Evolutionary conservation across 2,888 invertebrate genomes (phyloP), one percentile per base, ranked within the genome.

Genomic region (Pardosa pseudoannulata): DNA sequence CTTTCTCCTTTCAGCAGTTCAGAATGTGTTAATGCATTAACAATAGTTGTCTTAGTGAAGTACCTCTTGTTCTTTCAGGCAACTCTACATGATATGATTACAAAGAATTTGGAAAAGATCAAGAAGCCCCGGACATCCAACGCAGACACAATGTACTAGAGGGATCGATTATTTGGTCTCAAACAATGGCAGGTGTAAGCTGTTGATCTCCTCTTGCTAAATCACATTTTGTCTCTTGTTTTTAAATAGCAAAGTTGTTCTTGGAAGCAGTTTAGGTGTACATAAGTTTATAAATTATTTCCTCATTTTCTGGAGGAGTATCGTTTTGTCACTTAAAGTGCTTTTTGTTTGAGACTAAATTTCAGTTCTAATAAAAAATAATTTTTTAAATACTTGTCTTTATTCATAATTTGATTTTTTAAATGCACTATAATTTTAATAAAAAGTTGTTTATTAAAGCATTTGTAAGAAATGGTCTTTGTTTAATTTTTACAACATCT

Each of bases 61-160:
- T n/a, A n/a, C n/a, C n/a, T n/a, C n/a, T n/a, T n/a, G n/a, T n/a
- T n/a, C n/a, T n/a, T 91, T 39, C 89, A 93, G 93, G 98, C 98
- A 89, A 96, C 97, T 50, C 93, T 99, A 71, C 98, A 99, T 92
- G 99, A 99, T 92, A 95, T 99, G 91, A 98, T 99, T 90, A 96
- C 96, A 91, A 99, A 99, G 93, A 99, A 99, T 93, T 93, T 98
- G 91, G 99, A 99, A 92, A 99, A 99, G 93, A 98, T 99, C 89
- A 98, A 98, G 93, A 97, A 96, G 91, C 99, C 99, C 5, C 95
- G 99, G 89, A 96, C 97, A 68, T 95, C 96, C 71, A 98, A 98
- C 91, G 89, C 89, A 19, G 91, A 91, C 36, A 90, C 90, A 79
- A 91, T 92, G 90, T 92, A 91, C 87, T 92, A 86, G 56, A 39